Evolutionary conservation across 2,888 invertebrate species (phyloP), one percentile per base, ranked within the genome.

Genomic region (Dorcus parallelipipedus): DNA sequence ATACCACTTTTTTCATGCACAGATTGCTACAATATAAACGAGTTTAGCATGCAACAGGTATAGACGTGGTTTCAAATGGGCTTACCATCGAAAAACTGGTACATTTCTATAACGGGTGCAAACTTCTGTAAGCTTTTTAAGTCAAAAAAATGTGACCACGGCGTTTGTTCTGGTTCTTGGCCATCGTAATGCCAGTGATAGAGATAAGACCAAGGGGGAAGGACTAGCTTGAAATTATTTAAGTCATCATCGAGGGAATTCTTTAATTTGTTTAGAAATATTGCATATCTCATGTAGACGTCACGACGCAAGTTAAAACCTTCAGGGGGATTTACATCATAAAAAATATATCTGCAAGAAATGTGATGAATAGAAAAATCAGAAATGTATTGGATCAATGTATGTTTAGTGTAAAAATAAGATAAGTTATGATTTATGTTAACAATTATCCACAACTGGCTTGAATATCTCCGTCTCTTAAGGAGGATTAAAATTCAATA

Each of bases 221-320:
- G 80, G 49, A 97, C 94, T 67, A 93, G 71, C 41, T 81, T 80
- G 76, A 87, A 85, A 56, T 84, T 79, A 17, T 75, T 75, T 48
- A 80, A 79, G 58, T 76, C 74, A 0, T 78, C 77, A 9, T 78
- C 74, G 49, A 67, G 61, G 3, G 70, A 73, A 56, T 82, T 81
- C 58, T 85, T 82, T 54, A 95, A 80, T 59, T 87, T 84, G 38
- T 88, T 83, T 0, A 93, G 82, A 73, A 97, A 87, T 49, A 91
- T 88, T 1, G 97, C 95, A 69, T 96, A 83, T 67, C 98, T 84
- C 83, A 98, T 89, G 72, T 95, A 98, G 2, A 99, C 97, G 81
- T 99, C 98, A 39, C 98, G 84, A 10, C 97, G 83, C 61, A 99
- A 82, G 81, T 99, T 99, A 74, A 99, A 99, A 0, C 99, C 99